Evolutionary conservation across 2,888 invertebrate species (phyloP).

Genomic region (Anthrax anthrax): DNA sequence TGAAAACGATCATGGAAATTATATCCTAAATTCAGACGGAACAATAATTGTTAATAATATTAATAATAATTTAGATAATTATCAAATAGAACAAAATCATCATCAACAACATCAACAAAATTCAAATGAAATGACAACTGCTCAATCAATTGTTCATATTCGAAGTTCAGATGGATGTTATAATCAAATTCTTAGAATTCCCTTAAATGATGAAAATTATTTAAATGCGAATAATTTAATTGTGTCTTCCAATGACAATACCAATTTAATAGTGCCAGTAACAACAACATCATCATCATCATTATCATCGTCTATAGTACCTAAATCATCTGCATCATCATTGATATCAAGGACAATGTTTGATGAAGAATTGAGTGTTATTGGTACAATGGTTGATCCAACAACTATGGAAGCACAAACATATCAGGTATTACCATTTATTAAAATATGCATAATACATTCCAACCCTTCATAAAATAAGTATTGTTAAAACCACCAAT

Average conservation of each 20-base stretch:
- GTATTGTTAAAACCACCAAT: too few species aligned
- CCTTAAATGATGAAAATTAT: neutral
- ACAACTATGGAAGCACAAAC: conserved; percentile 4
- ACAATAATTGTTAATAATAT: neutral
- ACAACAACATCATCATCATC: neutral
- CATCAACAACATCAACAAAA: neutral
- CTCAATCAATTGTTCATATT: neutral
- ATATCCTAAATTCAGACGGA: neutral
- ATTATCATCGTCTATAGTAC: conserved; percentile 6
- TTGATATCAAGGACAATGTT: conserved; percentile 4
- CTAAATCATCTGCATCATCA: neutral
- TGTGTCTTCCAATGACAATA: neutral
- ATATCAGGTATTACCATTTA: neutral
- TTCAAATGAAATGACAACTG: neutral
- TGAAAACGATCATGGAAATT: neutral
- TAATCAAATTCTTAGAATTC: neutral
- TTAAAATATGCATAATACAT: too few species aligned
- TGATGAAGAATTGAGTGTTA: neutral
- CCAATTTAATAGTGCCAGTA: neutral
- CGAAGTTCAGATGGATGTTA: too few species aligned
- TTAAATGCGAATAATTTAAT: neutral
- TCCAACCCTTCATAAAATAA: too few species aligned
- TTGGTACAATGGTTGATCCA: conserved; percentile 8
- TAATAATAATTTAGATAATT: neutral
- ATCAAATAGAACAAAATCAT: neutral